Base-by-base conservation (phyloP, 1,140 invertebrate species). In the Aphis craccivora region DNA sequence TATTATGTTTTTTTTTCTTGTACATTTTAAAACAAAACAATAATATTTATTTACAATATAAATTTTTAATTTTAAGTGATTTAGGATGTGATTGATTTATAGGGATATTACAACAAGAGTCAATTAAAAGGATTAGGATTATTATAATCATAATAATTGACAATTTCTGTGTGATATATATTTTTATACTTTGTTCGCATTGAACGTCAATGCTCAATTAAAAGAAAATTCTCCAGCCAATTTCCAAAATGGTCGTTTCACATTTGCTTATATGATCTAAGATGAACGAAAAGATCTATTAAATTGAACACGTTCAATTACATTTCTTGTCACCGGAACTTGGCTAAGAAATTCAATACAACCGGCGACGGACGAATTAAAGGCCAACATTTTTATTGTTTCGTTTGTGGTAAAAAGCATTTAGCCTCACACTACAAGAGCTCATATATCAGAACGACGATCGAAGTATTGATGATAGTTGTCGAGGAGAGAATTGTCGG, bases 381-480 rank as follows among this genome's bases (percentile, higher is more conserved):
- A 76, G 6, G n/a, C 60, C 5, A 76, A 76, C 4, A n/a, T n/a
- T 76, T 76, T 76, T 76, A 76, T 76, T 76, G 30, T 67, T 76
- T 14, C 22, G 20, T 83, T 22, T 40, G 18, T 40, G n/a, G 37
- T 40, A 83, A 83, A 83, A 83, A 83, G 37, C 37, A 40, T 40
- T 83, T 83, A 83, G 22, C 22, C 35, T 83, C 76, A 83, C 14
- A n/a, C 25, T 60, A n/a, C 30, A 4, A n/a, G 60, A 6, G 4
- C 30, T 18, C 60, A 18, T 76, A 76, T 76, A 6, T 35, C 30
- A 76, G 14, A 30, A 76, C 11, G 14, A 76, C 60, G 30, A 76
- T 76, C n/a, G 30, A n/a, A n/a, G n/a, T 76, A 76, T 76, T n/a
- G 60, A 76, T 76, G 60, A 76, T 76, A n/a, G 60, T 76, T 76